phyloP scores from a whole-genome alignment of 2,888 invertebrate species.

The Monochamus alternatus region DNA sequence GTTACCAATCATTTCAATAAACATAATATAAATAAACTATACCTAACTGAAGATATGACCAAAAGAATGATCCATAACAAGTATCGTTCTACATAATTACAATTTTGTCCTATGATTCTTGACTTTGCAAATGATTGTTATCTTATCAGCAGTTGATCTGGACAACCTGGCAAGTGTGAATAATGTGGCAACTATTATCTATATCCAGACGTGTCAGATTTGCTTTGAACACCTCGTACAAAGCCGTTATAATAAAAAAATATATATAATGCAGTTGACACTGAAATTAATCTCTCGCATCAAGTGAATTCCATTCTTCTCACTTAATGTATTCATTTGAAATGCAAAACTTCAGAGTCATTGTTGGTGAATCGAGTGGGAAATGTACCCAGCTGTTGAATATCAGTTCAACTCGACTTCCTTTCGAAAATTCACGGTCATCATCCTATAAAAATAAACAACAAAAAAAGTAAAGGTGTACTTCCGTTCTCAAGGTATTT shows the following conservation, averaged over 20 bases:
- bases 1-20: too few relatives aligned
- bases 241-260: background rate
- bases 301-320: slow-evolving; percentile 19
- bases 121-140: too few relatives aligned
- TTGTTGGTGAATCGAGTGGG: slow-evolving; percentile 11
- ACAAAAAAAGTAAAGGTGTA: background rate
- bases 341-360: slow-evolving; percentile 16
- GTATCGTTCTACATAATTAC: too few relatives aligned
- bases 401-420: background rate
- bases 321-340: slow-evolving; percentile 15
- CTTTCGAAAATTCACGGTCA: slow-evolving; percentile 30
- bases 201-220: background rate
- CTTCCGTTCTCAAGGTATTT: slow-evolving; percentile 22
- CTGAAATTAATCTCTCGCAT: background rate
- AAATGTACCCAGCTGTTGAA: slow-evolving; percentile 10
- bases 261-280: slow-evolving; percentile 15
- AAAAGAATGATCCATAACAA: too few relatives aligned
- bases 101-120: too few relatives aligned
- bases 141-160: too few relatives aligned
- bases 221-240: too few relatives aligned
- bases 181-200: background rate
- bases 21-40: too few relatives aligned
- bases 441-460: slow-evolving; percentile 24
- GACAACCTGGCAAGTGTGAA: background rate
- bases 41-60: too few relatives aligned